Evolutionary conservation across 2,113 vertebrate species (phyloP), one percentile per base, ranked within the genome.

Genomic region (Cinclus cinclus): DNA sequence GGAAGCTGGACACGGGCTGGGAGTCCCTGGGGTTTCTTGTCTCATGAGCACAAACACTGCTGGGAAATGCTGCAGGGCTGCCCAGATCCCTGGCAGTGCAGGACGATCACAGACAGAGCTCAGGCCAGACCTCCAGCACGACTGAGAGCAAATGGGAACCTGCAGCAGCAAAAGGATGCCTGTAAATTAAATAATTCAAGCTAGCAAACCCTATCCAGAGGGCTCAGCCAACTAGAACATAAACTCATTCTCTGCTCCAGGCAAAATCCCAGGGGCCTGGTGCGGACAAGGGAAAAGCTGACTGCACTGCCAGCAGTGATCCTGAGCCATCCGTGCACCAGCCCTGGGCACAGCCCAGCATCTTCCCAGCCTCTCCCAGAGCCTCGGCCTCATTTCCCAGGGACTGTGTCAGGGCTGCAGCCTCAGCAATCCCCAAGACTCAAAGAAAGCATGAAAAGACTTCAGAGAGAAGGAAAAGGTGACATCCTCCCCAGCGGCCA

Each of bases 201-300:
- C 53, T 52, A 93, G 85, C 65, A 92, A 95, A 77, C 16, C 42
- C n/a, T 55, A 89, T 93, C 85, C 73, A 70, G 78, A 74, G 69
- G 53, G 83, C 63, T 95, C 87, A 79, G 94, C 84, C 92, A 90
- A 21, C 21, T 50, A 83, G 83, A 90, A 93, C 41, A 67, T 64
- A 20, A 89, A 94, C 53, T 47, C 77, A 60, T 65, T 71, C 81
- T 23, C 33, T 53, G 73, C 86, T 92, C 74, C 70, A 75, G 68
- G 87, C 70, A 77, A 65, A 93, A 79, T 55, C 95, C 93, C 90
- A 68, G 49, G 49, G 70, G 71, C 33, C 64, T 89, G 64, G 50
- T 2, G 5, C 0, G 41, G 78, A 37, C 17, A 18, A 49, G 52
- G 64, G 33, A 55, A 89, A 81, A 59, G 18, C 50, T 62, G 55